These are phyloP conservation scores for Eurosta solidaginis DNA, from an alignment of 1,140 invertebrate species.

Conservation along the genomic window DNA sequence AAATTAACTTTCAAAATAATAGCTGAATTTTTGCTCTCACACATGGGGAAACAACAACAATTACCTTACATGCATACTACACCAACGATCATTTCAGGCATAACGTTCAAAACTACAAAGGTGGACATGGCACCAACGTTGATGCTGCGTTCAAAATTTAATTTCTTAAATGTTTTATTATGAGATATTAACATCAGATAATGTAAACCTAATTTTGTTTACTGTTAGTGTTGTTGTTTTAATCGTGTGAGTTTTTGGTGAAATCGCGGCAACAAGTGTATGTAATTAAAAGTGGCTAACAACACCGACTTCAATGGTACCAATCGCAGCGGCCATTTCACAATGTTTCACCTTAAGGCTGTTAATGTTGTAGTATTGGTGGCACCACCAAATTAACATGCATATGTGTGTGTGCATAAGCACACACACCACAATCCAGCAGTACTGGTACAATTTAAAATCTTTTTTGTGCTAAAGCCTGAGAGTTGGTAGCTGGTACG, in stretches of 20 bases:
- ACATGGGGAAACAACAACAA: background rate
- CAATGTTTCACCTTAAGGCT: background rate
- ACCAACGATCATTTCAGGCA: background rate
- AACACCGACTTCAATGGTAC: slow-evolving; percentile 9
- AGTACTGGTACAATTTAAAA: too few species aligned
- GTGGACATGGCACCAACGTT: background rate
- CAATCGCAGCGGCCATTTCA: slow-evolving; percentile 6
- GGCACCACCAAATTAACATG: background rate
- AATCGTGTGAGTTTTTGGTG: background rate
- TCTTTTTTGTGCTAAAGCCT: background rate
- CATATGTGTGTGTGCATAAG: background rate
- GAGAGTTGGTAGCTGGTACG: background rate
- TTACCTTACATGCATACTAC: background rate
- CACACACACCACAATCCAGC: background rate
- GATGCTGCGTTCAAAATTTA: slow-evolving; percentile 5
- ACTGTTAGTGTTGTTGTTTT: slow-evolving; percentile 12
- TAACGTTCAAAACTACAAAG: background rate
- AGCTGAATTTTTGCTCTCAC: background rate
- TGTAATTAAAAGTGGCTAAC: slow-evolving; percentile 7
- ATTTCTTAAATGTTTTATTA: slow-evolving; percentile 5
- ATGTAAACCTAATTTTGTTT: slow-evolving; percentile 17
- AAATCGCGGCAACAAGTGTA: slow-evolving; percentile 23
- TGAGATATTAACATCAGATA: slow-evolving; percentile 10
- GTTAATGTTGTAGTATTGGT: background rate
- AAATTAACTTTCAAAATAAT: background rate